phyloP scores from a whole-genome alignment of 64 coral and sea anemone genomes.

The Montipora efflorescens region DNA sequence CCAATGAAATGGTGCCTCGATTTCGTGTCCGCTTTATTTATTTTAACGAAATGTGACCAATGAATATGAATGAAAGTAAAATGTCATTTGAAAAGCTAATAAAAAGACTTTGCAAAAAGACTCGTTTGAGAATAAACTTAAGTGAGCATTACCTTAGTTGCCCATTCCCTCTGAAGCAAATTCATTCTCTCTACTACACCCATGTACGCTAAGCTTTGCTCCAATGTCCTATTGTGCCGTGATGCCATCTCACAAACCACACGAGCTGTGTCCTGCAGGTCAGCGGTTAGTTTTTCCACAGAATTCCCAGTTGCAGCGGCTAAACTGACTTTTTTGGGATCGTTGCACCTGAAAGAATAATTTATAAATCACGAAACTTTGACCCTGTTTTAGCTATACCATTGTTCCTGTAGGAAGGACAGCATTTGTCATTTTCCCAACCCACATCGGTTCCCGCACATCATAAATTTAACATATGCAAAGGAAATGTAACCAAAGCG shows the following conservation, averaged over 20 bases:
- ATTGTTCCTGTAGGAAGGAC: too few relatives aligned
- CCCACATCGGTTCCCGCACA: too few relatives aligned
- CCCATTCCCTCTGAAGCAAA: constrained; percentile 94
- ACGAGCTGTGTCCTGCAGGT: constrained; percentile 84
- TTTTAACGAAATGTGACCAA: neutral
- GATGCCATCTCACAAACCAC: constrained; percentile 65
- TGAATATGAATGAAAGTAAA: neutral
- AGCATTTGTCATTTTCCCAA: too few relatives aligned
- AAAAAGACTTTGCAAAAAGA: neutral
- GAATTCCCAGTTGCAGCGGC: constrained; percentile 71
- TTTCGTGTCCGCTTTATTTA: neutral
- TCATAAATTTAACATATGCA: too few relatives aligned
- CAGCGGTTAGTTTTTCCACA: constrained; percentile 82
- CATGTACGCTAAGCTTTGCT: constrained; percentile 89
- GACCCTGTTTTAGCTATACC: too few relatives aligned
- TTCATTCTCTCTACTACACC: constrained; percentile 96
- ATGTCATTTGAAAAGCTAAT: neutral
- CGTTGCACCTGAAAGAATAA: constrained; percentile 66
- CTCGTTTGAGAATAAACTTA: neutral
- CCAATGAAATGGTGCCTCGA: too few relatives aligned
- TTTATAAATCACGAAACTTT: too few relatives aligned
- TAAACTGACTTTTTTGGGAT: constrained; percentile 71
- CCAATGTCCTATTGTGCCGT: constrained; percentile 56
- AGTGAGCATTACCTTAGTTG: constrained; percentile 71
- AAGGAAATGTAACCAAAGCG: too few relatives aligned